Conservation (phyloP, 2,797 vertebrate species). For the Sardinella longiceps region DNA sequence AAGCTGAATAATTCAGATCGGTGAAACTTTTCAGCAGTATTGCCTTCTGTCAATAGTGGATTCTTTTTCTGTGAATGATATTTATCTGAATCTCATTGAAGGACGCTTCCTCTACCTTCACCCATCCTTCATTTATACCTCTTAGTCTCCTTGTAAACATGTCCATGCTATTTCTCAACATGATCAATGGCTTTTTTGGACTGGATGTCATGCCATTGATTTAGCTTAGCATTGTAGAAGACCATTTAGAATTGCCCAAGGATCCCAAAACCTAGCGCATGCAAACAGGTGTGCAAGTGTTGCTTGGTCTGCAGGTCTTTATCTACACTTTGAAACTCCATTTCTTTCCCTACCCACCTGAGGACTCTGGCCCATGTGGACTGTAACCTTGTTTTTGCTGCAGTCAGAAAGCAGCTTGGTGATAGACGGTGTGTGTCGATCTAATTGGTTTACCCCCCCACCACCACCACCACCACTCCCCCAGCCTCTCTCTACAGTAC, state of each 20-base stretch:
- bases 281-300: background rate
- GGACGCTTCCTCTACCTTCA: background rate
- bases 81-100: background rate
- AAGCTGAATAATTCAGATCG: background rate
- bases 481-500: background rate
- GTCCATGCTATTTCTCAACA: too few relatives aligned
- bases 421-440: constrained; percentile 65
- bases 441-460: constrained; percentile 67
- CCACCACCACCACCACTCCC: constrained; percentile 19
- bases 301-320: background rate
- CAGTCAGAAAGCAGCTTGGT: constrained; percentile 61
- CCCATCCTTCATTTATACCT: background rate
- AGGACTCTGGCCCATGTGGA: background rate
- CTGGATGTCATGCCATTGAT: background rate
- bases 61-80: background rate
- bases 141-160: background rate
- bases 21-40: background rate
- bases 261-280: background rate
- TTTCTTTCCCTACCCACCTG: constrained; percentile 43
- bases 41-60: background rate
- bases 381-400: constrained; percentile 8
- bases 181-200: background rate
- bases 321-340: background rate
- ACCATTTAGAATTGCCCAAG: background rate
- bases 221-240: background rate